Evolutionary conservation across 2,888 invertebrate genomes (phyloP).

Genomic region (Cloeon dipterum): DNA sequence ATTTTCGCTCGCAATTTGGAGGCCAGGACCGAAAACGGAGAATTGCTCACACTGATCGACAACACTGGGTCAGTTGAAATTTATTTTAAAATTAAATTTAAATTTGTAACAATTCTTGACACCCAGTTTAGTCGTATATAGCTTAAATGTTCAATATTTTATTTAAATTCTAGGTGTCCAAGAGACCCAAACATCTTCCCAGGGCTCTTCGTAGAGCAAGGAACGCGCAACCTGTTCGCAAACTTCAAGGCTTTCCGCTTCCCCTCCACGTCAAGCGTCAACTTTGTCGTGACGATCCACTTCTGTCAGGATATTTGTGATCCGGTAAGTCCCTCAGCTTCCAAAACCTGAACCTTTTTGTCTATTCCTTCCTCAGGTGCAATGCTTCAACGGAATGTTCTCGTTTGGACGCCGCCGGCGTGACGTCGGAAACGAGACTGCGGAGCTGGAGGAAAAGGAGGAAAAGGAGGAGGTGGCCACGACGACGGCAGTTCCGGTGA

Average conservation of each 20-base stretch:
- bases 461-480: slow-evolving; percentile 8
- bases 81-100: neutral
- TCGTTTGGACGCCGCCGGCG: slow-evolving; percentile 15
- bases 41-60: slow-evolving; percentile 19
- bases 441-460: no score
- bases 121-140: neutral
- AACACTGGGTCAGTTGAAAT: slow-evolving; percentile 16
- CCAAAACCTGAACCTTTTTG: neutral
- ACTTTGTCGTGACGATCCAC: slow-evolving; percentile 21
- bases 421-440: slow-evolving; percentile 9
- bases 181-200: slow-evolving; percentile 21
- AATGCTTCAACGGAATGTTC: slow-evolving; percentile 15
- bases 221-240: slow-evolving; percentile 16
- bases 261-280: slow-evolving; percentile 21
- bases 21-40: slow-evolving; percentile 20
- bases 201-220: slow-evolving; percentile 16
- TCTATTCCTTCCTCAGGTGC: slow-evolving; percentile 12
- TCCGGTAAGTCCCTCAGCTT: slow-evolving; percentile 15
- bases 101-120: neutral
- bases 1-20: slow-evolving; percentile 21
- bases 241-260: slow-evolving; percentile 23
- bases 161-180: slow-evolving; percentile 15
- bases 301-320: slow-evolving; percentile 22
- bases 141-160: neutral
- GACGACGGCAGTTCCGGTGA: slow-evolving; percentile 8